These are phyloP conservation scores for Chloroclysta siterata DNA, from an alignment of 2,888 invertebrate genomes.

Conservation along the genomic window DNA sequence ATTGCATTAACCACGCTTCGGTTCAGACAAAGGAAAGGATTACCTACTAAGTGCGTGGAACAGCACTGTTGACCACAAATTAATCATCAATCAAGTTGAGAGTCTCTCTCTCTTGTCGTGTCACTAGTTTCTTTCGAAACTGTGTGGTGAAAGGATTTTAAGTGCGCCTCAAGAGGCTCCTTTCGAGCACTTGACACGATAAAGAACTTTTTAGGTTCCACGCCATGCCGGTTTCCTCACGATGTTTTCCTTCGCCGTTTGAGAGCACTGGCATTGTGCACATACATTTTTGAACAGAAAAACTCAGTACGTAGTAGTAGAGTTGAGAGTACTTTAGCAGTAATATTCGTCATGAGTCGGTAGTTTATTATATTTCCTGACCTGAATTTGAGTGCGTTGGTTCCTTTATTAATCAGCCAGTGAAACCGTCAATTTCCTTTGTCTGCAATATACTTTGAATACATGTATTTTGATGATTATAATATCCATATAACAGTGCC, in stretches of 20 bases:
- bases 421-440: constrained; percentile 26
- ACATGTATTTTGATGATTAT: constrained; percentile 3
- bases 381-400: constrained; percentile 33
- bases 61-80: constrained; percentile 15
- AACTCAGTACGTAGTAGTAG: no score
- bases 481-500: neutral
- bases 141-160: no score
- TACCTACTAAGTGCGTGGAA: neutral
- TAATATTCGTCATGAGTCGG: constrained; percentile 28
- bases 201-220: no score
- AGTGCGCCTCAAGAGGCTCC: no score
- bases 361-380: constrained; percentile 35
- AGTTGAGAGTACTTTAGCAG: neutral
- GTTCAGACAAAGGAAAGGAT: constrained; percentile 10
- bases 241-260: no score
- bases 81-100: no score
- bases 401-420: constrained; percentile 17
- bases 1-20: neutral
- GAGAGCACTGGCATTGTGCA: no score
- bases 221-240: no score
- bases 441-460: constrained; percentile 14
- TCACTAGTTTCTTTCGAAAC: no score
- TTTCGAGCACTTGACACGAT: no score
- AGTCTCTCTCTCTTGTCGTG: no score
- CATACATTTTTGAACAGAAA: no score